These are phyloP conservation scores for Brachyopa scutellaris DNA, from an alignment of 2,888 invertebrate species.

Conservation along the genomic window DNA sequence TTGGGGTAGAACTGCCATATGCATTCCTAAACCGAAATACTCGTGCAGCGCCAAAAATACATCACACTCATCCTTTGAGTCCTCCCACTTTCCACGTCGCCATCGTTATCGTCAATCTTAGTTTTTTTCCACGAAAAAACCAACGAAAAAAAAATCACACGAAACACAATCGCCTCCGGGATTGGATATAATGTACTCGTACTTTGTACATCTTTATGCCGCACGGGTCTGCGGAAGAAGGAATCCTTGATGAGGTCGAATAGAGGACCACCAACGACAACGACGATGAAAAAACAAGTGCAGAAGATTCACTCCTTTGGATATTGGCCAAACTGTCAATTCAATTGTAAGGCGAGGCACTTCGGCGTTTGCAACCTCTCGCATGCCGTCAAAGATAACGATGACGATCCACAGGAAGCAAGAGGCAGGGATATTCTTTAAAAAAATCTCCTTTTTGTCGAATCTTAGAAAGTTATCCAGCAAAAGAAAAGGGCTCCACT, in stretches of 20 bases:
- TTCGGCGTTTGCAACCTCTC: conserved; percentile 7
- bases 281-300: conserved; percentile 51
- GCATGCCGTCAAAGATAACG: conserved; percentile 53
- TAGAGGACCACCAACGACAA: background rate
- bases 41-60: conserved; percentile 64
- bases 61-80: conserved; percentile 33
- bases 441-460: conserved; percentile 33
- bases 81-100: conserved; percentile 26
- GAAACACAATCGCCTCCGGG: conserved; percentile 54
- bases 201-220: conserved; percentile 42
- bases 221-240: conserved; percentile 52
- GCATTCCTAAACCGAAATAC: no score
- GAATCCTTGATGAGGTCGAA: conserved; percentile 64
- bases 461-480: conserved; percentile 41
- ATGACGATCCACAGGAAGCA: conserved; percentile 18
- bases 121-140: no score
- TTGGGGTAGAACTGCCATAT: conserved; percentile 3
- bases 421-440: background rate
- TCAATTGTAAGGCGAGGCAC: conserved; percentile 73
- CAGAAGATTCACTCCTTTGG: conserved; percentile 76
- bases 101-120: no score
- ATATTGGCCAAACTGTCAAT: conserved; percentile 80
- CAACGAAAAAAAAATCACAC: no score
- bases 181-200: conserved; percentile 33
- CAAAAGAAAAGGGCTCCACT: conserved; percentile 20